A percentile compares a stretch with the other conserved stretches of the same genome.
Conservation (phyloP, 2,888 invertebrate species). For the Drosophila putrida region DNA sequence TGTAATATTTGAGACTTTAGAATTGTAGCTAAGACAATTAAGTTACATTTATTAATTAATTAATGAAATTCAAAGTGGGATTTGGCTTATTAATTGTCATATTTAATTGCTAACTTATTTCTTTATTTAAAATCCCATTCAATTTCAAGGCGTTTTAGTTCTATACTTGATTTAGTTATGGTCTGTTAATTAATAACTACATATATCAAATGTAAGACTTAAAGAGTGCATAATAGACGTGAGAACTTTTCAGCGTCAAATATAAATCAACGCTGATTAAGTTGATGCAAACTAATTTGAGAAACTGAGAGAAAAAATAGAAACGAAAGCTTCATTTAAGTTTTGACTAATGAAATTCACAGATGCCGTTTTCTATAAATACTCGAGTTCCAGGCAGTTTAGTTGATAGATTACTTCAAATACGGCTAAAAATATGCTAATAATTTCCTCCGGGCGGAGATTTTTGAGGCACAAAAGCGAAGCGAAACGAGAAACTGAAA, state of each 20-base stretch:
- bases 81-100: not conserved
- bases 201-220: not conserved
- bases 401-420: constrained; percentile 1
- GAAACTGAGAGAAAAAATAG: not conserved
- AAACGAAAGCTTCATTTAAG: not conserved
- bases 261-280: constrained; percentile 4
- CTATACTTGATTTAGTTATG: not conserved
- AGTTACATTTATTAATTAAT: constrained; percentile 5
- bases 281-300: not conserved
- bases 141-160: no score
- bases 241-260: not conserved
- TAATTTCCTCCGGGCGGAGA: not conserved
- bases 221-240: constrained; percentile 1
- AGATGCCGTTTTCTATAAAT: constrained; percentile 4
- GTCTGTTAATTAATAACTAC: not conserved
- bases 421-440: not conserved
- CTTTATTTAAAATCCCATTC: no score
- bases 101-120: not conserved
- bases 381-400: not conserved
- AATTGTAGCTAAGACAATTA: not conserved
- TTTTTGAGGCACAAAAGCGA: no score
- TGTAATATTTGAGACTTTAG: not conserved
- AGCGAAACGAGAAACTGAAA: constrained; percentile 5
- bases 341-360: constrained; percentile 10
- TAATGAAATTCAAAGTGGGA: not conserved